Evolutionary conservation across 2,888 invertebrate species (phyloP), one percentile per base, ranked within the genome.

Genomic region (Disparrhopalites patrizii): DNA sequence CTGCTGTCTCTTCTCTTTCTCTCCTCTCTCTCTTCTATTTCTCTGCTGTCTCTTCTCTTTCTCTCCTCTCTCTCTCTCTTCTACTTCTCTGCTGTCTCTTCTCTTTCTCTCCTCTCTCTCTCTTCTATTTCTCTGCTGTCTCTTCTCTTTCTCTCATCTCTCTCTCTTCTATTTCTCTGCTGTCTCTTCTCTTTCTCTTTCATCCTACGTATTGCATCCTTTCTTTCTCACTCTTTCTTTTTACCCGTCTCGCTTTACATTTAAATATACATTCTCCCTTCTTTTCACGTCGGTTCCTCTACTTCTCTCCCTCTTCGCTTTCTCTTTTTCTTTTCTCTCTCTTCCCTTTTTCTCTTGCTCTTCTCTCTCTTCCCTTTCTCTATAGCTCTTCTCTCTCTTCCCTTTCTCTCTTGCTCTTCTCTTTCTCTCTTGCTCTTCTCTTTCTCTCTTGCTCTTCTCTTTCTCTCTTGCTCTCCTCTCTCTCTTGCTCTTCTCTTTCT

Each of bases 41-140:
- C 60, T 58, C 54, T 61, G 54, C 38, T 57, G n/a, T 52, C n/a
- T 56, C 28, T 27, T 38, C 15, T 54, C 43, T 52, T 61, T 52
- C 2, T 52, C 51, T 64, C 40, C 40, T 27, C 55, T n/a, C 56
- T 40, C 50, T 28, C 30, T 36, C 10, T 25, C 25, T 47, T 2
- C 20, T 30, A 63, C 15, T 56, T 33, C 40, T 31, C 1, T 31
- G 20, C 18, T n/a, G 28, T 38, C 23, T 27, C 28, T n/a, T 27
- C 43, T 38, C 58, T 58, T 62, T 1, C 40, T 62, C 51, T 23
- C 30, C 28, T 25, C 52, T 15, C n/a, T 38, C 27, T 23, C 27
- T 40, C 20, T 40, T 27, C 28, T 57, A 27, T 5, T 56, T 47
- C n/a, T n/a, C n/a, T n/a, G n/a, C 28, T n/a, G 33, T 13, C 13